phyloP scores from a whole-genome alignment of 2,797 vertebrate genomes.

The Florisuga fusca region DNA sequence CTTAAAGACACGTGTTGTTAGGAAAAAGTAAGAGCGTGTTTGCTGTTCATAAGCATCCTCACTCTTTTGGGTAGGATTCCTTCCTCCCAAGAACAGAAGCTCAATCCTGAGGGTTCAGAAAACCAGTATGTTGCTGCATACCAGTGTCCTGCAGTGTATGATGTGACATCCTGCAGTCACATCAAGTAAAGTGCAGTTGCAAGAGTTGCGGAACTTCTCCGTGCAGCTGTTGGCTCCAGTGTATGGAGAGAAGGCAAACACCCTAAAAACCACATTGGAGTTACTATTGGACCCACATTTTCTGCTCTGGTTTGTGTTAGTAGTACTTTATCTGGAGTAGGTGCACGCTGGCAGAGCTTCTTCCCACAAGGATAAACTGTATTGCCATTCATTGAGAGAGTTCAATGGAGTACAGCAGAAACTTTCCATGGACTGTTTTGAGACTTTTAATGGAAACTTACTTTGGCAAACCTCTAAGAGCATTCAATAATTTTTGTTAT shows the following conservation, averaged over 20 bases:
- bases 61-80: background rate
- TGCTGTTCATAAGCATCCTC: background rate
- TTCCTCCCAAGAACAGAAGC: accelerated
- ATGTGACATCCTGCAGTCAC: background rate
- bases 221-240: background rate
- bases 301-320: background rate
- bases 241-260: accelerated
- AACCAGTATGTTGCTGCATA: accelerated
- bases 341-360: background rate
- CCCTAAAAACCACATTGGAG: background rate
- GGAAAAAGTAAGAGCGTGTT: background rate
- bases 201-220: background rate
- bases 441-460: constrained; percentile 20
- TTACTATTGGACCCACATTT: background rate
- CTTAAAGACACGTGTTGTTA: background rate
- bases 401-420: background rate
- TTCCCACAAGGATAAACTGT: background rate
- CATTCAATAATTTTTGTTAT: background rate
- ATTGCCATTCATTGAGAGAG: background rate
- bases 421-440: background rate
- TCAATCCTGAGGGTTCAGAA: background rate
- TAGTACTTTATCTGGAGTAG: background rate
- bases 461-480: constrained; percentile 32
- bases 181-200: background rate
- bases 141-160: background rate